Conservation (phyloP, 2,113 vertebrate genomes). For the Corythaeola cristata region DNA sequence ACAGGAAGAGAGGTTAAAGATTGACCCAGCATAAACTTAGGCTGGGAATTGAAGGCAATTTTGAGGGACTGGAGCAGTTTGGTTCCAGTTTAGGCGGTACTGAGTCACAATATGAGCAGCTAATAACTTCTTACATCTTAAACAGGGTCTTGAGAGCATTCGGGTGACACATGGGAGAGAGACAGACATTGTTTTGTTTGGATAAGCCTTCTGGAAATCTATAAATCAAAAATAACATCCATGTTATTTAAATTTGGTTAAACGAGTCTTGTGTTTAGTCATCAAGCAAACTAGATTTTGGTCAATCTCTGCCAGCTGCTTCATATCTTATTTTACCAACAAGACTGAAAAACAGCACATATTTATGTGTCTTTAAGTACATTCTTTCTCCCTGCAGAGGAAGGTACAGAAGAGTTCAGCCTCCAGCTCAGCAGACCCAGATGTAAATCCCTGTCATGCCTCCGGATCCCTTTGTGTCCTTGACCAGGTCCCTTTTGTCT, state of each 20-base stretch:
- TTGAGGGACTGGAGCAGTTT: background rate
- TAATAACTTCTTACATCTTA: background rate
- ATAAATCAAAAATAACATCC: background rate
- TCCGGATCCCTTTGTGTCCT: background rate
- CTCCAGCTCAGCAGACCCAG: background rate
- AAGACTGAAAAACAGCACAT: background rate
- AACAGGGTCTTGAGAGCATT: background rate
- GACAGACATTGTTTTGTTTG: rapidly evolving
- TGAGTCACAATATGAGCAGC: background rate
- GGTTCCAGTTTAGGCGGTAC: background rate
- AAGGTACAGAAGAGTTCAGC: background rate
- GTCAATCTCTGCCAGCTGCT: background rate
- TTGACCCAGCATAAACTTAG: background rate
- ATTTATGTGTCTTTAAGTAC: background rate
- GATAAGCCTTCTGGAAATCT: background rate
- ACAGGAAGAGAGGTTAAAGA: conserved; percentile 42
- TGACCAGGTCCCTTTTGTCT: background rate
- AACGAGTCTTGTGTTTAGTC: background rate
- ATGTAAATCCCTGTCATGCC: background rate
- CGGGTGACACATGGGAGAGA: background rate
- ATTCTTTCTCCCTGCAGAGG: background rate
- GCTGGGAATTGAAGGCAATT: background rate
- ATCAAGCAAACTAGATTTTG: background rate
- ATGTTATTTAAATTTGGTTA: background rate
- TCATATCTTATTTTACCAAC: background rate